Conservation (phyloP, 1,140 invertebrate genomes). For the Drosophila bipectinata region DNA sequence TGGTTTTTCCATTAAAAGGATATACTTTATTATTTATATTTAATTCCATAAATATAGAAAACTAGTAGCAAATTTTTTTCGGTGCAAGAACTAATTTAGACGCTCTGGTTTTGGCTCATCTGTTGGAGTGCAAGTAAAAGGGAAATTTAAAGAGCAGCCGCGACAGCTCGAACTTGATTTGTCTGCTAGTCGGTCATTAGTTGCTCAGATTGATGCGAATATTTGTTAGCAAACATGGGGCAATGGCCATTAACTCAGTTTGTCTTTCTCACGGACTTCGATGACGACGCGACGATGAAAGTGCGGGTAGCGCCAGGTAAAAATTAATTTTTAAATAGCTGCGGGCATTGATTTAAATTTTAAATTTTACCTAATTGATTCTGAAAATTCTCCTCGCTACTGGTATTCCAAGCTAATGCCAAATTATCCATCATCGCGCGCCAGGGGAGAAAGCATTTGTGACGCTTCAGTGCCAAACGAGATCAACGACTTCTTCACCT, state of each 20-base stretch:
- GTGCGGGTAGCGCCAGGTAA: conserved; percentile 24
- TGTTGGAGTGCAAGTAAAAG: conserved; percentile 60
- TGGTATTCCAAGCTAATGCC: conserved; percentile 49
- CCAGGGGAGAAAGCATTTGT: conserved; percentile 64
- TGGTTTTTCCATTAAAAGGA: no score
- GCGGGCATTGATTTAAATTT: conserved; percentile 67
- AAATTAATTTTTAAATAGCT: conserved; percentile 33
- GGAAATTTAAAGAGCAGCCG: conserved; percentile 33
- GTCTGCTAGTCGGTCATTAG: conserved; percentile 40
- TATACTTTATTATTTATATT: not conserved
- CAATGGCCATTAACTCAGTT: conserved; percentile 37
- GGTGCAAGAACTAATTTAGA: conserved; percentile 43
- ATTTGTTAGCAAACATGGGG: conserved; percentile 43
- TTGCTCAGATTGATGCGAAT: conserved; percentile 42
- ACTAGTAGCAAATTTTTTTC: not conserved
- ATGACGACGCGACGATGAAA: conserved; percentile 31
- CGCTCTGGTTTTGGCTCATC: conserved; percentile 53
- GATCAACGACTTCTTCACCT: conserved; percentile 1
- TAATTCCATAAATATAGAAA: not conserved
- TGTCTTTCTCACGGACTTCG: conserved; percentile 61
- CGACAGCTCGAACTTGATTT: conserved; percentile 36
- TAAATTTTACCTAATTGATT: conserved; percentile 47
- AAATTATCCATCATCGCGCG: conserved; percentile 56
- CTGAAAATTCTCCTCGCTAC: conserved; percentile 54
- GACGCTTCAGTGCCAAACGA: conserved; percentile 15